Evolutionary conservation across 2,113 vertebrate genomes (phyloP), one percentile per base, ranked within the genome.

Genomic region (Lanius ludovicianus): DNA sequence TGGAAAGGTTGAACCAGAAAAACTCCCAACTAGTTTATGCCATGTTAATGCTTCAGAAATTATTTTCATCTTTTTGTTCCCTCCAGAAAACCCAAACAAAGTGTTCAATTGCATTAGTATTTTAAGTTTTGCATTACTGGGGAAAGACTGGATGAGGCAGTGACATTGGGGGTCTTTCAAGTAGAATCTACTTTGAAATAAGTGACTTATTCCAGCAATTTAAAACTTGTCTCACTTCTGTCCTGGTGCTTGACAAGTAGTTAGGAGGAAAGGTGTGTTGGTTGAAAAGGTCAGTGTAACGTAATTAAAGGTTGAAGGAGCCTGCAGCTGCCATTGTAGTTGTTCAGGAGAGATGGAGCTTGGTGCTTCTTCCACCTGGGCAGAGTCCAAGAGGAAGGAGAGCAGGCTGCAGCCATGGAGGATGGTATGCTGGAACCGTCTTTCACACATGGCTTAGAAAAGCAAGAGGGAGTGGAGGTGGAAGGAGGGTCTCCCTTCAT

Each of bases 261-360:
- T 59, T 85, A n/a, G 63, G 39, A 95, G 59, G 67, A 70, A 84
- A 91, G 68, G 82, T 37, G 71, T 80, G 79, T 93, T 96, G 27
- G 79, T 94, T 93, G 80, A 90, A 94, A 74, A 96, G 85, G 93
- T 96, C 92, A 96, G 1, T 65, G 60, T 41, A 53, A 35, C 0
- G 0, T 84, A 95, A 94, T 97, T 80, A 92, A 74, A 96, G 79
- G 83, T 18, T 79, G 90, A 68, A 70, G 85, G 44, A 94, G 44
- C 63, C 44, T 71, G 59, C 67, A 77, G 46, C 53, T 0, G 0
- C 27, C 11, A 2, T 20, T 69, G 62, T 23, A 39, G 63, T 53
- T 91, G 74, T 83, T 62, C 50, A 67, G 84, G 25, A 46, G 9
- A 82, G 49, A 79, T 1, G 5, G 55, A 78, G 44, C 59, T 78